phyloP scores from a whole-genome alignment of 2,888 invertebrate genomes.

The Drosophila atripex region DNA sequence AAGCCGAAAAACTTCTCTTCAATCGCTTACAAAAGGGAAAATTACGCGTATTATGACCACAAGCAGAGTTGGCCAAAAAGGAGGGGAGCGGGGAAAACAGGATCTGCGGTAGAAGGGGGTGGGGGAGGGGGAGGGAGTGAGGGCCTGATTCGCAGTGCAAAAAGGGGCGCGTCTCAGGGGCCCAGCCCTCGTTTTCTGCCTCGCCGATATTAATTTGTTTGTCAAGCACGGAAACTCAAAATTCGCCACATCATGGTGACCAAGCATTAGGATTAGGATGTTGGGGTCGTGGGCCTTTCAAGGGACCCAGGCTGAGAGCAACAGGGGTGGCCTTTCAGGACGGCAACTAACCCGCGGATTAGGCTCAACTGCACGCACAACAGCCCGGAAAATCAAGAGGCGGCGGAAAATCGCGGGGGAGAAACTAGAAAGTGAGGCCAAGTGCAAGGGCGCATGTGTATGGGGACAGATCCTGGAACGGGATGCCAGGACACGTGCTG shows the following conservation, averaged over 20 bases:
- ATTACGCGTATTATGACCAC: constrained; percentile 76
- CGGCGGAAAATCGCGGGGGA: constrained; percentile 38
- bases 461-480: constrained; percentile 58
- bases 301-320: constrained; percentile 28
- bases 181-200: constrained; percentile 58
- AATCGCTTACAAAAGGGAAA: constrained; percentile 64
- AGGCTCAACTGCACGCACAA: constrained; percentile 75
- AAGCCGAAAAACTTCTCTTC: constrained; percentile 51
- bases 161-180: constrained; percentile 39
- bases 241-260: constrained; percentile 66
- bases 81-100: too few relatives aligned
- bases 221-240: constrained; percentile 61
- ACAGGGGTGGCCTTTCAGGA: constrained; percentile 41
- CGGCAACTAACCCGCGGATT: constrained; percentile 73
- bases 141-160: constrained; percentile 10
- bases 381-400: constrained; percentile 50
- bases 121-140: too few relatives aligned
- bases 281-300: constrained; percentile 27
- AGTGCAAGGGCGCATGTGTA: constrained; percentile 10
- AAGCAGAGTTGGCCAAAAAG: constrained; percentile 15
- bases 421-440: neutral
- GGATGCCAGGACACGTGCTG: constrained; percentile 73
- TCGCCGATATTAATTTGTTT: constrained; percentile 72
- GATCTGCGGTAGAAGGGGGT: too few relatives aligned
- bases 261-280: constrained; percentile 14